A percentile compares a stretch with the other conserved stretches of the same genome.
These are phyloP conservation scores for Tapirus indicus DNA, from an alignment of 2,797 vertebrate genomes.

Conservation along the genomic window DNA sequence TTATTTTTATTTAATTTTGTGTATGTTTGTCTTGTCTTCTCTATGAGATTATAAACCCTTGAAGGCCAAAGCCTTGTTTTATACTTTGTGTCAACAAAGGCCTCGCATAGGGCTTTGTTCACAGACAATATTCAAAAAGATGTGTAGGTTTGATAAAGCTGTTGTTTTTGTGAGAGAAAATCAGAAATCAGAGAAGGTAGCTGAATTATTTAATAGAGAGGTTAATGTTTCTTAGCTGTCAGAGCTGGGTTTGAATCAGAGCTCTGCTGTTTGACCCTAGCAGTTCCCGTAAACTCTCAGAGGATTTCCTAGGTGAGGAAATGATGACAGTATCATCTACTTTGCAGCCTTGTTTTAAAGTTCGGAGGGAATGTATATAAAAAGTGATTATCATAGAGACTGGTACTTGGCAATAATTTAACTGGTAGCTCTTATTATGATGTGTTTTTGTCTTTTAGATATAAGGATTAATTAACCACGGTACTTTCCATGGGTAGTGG, in stretches of 20 bases:
- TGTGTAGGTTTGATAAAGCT: slow-evolving; percentile 47
- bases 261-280: not conserved
- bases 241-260: not conserved
- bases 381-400: not conserved
- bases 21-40: not conserved
- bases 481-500: not conserved
- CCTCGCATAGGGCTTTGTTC: not conserved
- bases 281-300: not conserved
- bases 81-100: not conserved
- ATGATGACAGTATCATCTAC: not conserved
- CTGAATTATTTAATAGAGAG: not conserved
- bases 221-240: not conserved
- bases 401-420: not conserved
- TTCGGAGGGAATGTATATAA: not conserved
- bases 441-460: not conserved
- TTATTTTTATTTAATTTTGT: slow-evolving; percentile 49
- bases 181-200: slow-evolving; percentile 17
- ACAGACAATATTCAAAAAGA: not conserved
- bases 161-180: slow-evolving; percentile 59
- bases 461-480: not conserved
- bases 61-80: not conserved
- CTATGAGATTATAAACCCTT: not conserved
- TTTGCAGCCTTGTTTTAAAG: not conserved
- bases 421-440: not conserved
- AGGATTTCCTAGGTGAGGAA: not conserved